Percentiles rank a stretch among this genome's conserved stretches.
These are phyloP conservation scores for Etheostoma spectabile DNA, from an alignment of 2,113 vertebrate species.

Conservation along the genomic window DNA sequence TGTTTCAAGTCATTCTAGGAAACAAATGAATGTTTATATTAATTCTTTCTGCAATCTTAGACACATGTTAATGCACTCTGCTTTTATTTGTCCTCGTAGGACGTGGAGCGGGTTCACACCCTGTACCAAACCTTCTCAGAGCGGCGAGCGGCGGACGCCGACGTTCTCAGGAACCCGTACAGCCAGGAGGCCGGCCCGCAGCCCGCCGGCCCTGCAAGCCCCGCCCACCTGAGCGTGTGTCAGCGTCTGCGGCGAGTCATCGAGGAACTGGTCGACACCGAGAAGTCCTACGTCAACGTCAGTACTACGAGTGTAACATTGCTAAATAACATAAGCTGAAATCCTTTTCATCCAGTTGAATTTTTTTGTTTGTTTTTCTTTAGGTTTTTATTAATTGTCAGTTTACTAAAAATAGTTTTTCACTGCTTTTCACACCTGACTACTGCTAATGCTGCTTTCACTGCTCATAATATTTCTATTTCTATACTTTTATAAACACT, in stretches of 20 bases:
- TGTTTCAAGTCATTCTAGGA: too few relatives aligned
- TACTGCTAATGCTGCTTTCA: too few relatives aligned
- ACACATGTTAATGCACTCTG: neutral
- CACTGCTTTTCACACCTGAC: too few relatives aligned
- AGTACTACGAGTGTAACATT: neutral
- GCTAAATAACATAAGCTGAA: neutral
- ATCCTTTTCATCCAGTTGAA: too few relatives aligned
- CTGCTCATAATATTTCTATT: too few relatives aligned
- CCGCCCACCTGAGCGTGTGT: constrained; percentile 90
- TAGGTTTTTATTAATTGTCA: too few relatives aligned
- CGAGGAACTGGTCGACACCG: constrained; percentile 94
- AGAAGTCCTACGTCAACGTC: constrained; percentile 97
- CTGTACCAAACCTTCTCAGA: constrained; percentile 85
- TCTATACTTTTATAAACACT: too few relatives aligned
- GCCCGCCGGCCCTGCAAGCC: constrained; percentile 73
- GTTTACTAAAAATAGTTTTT: too few relatives aligned
- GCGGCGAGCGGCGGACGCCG: constrained; percentile 56
- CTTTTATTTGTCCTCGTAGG: constrained; percentile 76
- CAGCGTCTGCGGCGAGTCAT: constrained; percentile 94
- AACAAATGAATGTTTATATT: too few relatives aligned
- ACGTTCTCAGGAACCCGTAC: constrained; percentile 77
- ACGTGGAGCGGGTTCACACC: constrained; percentile 79
- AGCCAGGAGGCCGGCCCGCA: constrained; percentile 63
- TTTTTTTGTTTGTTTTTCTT: too few relatives aligned
- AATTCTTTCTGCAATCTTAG: too few relatives aligned